phyloP scores from a whole-genome alignment of 2,888 invertebrate genomes.

The Xiphydria camelus region DNA sequence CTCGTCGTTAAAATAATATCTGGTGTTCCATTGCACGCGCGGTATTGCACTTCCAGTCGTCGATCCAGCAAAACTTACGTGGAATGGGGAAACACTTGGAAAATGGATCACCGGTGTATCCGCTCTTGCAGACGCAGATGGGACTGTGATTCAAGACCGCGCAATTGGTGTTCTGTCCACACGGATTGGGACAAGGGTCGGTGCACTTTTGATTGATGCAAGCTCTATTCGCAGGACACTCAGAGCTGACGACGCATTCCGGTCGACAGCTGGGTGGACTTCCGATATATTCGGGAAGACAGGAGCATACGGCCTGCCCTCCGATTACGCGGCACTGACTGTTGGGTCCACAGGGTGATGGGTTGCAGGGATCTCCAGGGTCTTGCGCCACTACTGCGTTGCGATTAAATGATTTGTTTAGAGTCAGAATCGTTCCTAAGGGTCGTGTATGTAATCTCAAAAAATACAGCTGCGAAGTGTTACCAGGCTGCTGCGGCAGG shows the following conservation, averaged over 20 bases:
- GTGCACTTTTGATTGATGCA: constrained; percentile 57
- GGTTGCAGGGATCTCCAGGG: constrained; percentile 46
- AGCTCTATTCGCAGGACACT: constrained; percentile 64
- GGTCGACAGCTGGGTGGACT: constrained; percentile 67
- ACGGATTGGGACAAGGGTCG: constrained; percentile 57
- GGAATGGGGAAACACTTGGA: constrained; percentile 68
- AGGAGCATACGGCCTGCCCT: constrained; percentile 78
- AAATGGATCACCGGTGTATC: constrained; percentile 76
- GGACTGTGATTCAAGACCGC: constrained; percentile 59
- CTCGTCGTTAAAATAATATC: neutral
- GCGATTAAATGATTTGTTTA: too few relatives aligned
- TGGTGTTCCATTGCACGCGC: too few relatives aligned
- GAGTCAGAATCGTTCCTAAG: too few relatives aligned
- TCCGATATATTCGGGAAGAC: constrained; percentile 74
- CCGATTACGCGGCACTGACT: constrained; percentile 57
- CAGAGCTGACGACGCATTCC: constrained; percentile 57
- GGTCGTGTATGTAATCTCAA: too few relatives aligned
- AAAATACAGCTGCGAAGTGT: too few relatives aligned
- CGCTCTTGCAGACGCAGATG: constrained; percentile 57
- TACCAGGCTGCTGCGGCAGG: constrained; percentile 26
- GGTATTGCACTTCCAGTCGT: too few relatives aligned
- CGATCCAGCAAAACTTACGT: constrained; percentile 38
- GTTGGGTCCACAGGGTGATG: constrained; percentile 58
- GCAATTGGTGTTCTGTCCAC: constrained; percentile 58
- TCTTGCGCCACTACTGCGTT: constrained; percentile 48